Evolutionary conservation across 2,888 invertebrate genomes (phyloP).

Genomic region (Caenorhabditis doughertyi): DNA sequence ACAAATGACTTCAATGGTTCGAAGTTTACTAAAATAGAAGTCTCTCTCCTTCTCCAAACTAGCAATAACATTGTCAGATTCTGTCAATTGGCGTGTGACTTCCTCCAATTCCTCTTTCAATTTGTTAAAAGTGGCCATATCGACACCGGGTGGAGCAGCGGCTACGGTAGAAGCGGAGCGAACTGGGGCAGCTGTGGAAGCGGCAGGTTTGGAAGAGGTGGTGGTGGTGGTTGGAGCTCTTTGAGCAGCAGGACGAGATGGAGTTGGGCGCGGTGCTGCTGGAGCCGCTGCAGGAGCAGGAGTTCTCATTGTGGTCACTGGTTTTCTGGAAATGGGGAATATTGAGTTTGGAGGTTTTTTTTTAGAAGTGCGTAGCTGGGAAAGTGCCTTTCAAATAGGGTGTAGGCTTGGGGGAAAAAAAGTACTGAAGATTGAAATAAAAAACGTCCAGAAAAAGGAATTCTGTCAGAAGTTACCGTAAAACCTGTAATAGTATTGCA

Average conservation of each 20-base stretch:
- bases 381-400: no score
- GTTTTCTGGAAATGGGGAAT: slow-evolving; percentile 35
- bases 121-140: slow-evolving; percentile 58
- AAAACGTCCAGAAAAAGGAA: no score
- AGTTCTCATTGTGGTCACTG: slow-evolving; percentile 56
- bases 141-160: slow-evolving; percentile 55
- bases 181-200: slow-evolving; percentile 41
- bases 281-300: slow-evolving; percentile 39
- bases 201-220: slow-evolving; percentile 17
- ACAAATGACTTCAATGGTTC: slow-evolving; percentile 98
- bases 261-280: slow-evolving; percentile 38
- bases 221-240: slow-evolving; percentile 15
- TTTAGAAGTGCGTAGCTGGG: no score
- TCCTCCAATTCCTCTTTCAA: slow-evolving; percentile 78
- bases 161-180: slow-evolving; percentile 56
- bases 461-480: no score
- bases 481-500: no score
- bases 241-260: slow-evolving; percentile 21
- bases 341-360: no score
- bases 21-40: slow-evolving; percentile 98
- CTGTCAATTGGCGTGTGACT: slow-evolving; percentile 73
- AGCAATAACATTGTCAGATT: slow-evolving; percentile 90
- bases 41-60: slow-evolving; percentile 96
- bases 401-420: no score
- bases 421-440: no score